Percentiles rank a stretch among this genome's conserved stretches.
Evolutionary conservation across 2,888 invertebrate species (phyloP).

Genomic region (Protophormia terraenovae): DNA sequence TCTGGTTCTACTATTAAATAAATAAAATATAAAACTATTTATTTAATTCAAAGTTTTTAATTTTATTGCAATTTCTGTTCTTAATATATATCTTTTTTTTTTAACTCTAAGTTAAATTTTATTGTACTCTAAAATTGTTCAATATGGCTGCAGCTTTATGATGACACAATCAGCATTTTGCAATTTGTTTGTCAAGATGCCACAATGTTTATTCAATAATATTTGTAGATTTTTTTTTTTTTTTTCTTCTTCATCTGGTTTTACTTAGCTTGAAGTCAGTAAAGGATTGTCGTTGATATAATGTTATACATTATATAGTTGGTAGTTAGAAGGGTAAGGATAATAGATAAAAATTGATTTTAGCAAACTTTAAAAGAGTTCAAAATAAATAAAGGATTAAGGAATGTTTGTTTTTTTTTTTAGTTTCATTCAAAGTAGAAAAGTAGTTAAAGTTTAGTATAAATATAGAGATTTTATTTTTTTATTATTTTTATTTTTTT

Average conservation of each 20-base stretch:
- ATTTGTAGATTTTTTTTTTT: background rate
- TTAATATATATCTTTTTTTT: background rate
- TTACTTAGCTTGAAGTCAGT: background rate
- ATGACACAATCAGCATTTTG: constrained; percentile 23
- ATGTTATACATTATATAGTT: no score
- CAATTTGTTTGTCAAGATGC: constrained; percentile 10
- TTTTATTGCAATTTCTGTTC: no score
- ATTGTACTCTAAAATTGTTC: background rate
- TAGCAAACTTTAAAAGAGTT: background rate
- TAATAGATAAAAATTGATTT: background rate
- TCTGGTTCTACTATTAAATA: no score
- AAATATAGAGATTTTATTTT: no score
- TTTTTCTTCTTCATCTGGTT: background rate
- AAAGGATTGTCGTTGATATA: background rate
- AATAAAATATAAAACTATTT: no score
- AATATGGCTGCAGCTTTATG: background rate
- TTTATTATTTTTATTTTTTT: no score
- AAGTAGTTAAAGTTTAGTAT: no score
- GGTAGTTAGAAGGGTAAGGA: no score
- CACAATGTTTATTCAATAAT: constrained; percentile 11
- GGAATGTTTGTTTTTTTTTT: no score
- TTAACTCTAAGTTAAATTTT: background rate
- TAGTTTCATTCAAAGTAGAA: background rate
- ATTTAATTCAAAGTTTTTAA: no score
- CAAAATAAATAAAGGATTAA: background rate